A percentile compares a stretch with the other conserved stretches of the same genome.
phyloP scores from a whole-genome alignment of 2,797 vertebrate species.

The Melanotaenia parkinsoni region DNA sequence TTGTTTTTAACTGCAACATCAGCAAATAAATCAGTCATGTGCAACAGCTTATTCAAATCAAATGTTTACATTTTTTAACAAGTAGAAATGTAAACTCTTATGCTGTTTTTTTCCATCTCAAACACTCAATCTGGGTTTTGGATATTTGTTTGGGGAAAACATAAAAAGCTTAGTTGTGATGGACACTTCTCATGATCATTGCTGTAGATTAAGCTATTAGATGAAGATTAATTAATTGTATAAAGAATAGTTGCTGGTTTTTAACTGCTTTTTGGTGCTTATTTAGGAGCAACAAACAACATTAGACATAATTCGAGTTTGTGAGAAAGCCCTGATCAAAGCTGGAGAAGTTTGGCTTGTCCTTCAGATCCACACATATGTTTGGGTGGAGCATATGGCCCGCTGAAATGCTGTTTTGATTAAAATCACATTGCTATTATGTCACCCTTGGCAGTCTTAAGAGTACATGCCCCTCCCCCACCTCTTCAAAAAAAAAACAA shows the following conservation, averaged over 20 bases:
- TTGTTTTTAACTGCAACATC: neutral
- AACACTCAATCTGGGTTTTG: no score
- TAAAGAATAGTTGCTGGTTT: constrained; percentile 7
- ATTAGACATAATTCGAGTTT: neutral
- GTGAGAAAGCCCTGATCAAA: constrained; percentile 23
- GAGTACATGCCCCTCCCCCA: constrained; percentile 64
- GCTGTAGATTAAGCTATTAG: neutral
- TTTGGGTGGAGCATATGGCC: constrained; percentile 67
- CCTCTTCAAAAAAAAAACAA: constrained; percentile 60
- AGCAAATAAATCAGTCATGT: neutral
- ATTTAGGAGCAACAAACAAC: constrained; percentile 9
- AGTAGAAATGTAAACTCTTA: neutral
- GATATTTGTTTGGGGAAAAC: no score
- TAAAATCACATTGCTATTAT: constrained; percentile 83
- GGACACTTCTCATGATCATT: neutral
- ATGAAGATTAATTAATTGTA: constrained; percentile 8
- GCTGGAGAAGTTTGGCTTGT: constrained; percentile 33
- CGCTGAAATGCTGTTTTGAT: constrained; percentile 80
- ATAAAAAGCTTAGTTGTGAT: neutral
- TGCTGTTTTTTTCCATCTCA: neutral
- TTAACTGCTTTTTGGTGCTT: constrained; percentile 2
- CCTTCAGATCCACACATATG: constrained; percentile 49
- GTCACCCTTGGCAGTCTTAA: constrained; percentile 80
- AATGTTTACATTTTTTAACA: neutral
- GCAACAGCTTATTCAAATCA: neutral